These are phyloP conservation scores for Periophthalmodon schlosseri DNA, from an alignment of 2,113 vertebrate genomes.

Conservation along the genomic window DNA sequence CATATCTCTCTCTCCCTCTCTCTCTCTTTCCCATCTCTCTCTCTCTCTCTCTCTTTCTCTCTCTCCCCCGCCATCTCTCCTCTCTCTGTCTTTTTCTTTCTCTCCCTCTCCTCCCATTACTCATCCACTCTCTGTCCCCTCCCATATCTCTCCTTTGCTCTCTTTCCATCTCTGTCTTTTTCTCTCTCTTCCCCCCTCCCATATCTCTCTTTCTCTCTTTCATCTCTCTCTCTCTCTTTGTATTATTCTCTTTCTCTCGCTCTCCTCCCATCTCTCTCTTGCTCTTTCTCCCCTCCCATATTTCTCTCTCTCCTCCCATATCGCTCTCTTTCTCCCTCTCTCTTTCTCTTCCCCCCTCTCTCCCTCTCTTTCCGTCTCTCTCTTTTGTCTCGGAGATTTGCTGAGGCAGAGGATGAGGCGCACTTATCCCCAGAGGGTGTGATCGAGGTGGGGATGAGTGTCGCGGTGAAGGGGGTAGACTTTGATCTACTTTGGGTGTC, in stretches of 20 bases:
- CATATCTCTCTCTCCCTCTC: conserved; percentile 7
- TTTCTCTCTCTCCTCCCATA: conserved; percentile 13
- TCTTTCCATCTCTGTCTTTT: conserved; percentile 14
- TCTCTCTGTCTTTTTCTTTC: not conserved
- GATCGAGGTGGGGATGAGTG: conserved; percentile 33
- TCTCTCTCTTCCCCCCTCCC: no score
- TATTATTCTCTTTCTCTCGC: no score
- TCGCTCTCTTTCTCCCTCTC: conserved; percentile 1
- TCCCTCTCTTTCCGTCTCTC: not conserved
- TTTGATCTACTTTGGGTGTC: conserved; percentile 42
- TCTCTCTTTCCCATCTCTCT: conserved; percentile 10
- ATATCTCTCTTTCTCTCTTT: no score
- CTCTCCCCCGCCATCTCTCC: not conserved
- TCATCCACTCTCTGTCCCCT: no score
- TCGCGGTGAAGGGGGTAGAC: conserved; percentile 5
- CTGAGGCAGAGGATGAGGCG: conserved; percentile 41
- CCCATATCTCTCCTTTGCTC: conserved; percentile 8
- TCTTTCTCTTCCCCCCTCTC: conserved; percentile 15
- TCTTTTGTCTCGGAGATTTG: conserved; percentile 42
- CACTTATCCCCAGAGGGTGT: conserved; percentile 20
- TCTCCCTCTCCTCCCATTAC: not conserved
- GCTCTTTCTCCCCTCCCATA: no score
- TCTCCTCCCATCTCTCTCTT: not conserved
- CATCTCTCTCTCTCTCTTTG: no score
- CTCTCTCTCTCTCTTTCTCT: conserved; percentile 10